A percentile compares a stretch with the other conserved stretches of the same genome.
Conservation (phyloP, 2,797 vertebrate genomes). For the Sebastes taczanowskii region DNA sequence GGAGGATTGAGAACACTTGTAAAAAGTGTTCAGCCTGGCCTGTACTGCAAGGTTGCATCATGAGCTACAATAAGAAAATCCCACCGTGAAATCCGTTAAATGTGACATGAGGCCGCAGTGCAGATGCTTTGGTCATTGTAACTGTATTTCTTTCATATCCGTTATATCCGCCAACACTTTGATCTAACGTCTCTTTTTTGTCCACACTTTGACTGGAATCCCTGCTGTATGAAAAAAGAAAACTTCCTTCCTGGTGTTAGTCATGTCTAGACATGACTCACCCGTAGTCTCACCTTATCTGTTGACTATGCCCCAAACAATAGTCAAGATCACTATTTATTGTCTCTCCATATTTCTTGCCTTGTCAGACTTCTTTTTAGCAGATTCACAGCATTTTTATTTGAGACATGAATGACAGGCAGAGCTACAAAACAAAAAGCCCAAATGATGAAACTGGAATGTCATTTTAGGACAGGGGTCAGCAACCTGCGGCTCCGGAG, state of each 20-base stretch:
- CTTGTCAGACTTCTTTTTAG: not conserved
- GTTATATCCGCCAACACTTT: not conserved
- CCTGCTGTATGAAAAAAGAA: not conserved
- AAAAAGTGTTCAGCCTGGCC: slow-evolving; percentile 3
- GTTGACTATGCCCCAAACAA: not conserved
- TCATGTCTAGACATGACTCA: not conserved
- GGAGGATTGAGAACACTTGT: slow-evolving; percentile 33
- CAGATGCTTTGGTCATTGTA: not conserved
- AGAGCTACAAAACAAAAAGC: not conserved
- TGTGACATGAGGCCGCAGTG: not conserved
- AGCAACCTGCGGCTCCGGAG: no score
- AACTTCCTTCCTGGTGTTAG: not conserved
- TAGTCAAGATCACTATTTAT: not conserved
- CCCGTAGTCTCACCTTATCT: not conserved
- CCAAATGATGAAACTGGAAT: not conserved
- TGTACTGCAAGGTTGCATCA: slow-evolving; percentile 22
- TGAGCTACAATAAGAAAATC: slow-evolving; percentile 5
- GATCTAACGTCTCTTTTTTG: not conserved
- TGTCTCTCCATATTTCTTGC: not conserved
- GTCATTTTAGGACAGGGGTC: not conserved
- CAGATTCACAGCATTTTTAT: not conserved
- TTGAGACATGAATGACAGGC: not conserved
- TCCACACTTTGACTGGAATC: not conserved
- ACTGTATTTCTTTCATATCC: not conserved
- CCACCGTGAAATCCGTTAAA: not conserved